phyloP scores from a whole-genome alignment of 2,888 invertebrate genomes.

The Mythimna ferrago region DNA sequence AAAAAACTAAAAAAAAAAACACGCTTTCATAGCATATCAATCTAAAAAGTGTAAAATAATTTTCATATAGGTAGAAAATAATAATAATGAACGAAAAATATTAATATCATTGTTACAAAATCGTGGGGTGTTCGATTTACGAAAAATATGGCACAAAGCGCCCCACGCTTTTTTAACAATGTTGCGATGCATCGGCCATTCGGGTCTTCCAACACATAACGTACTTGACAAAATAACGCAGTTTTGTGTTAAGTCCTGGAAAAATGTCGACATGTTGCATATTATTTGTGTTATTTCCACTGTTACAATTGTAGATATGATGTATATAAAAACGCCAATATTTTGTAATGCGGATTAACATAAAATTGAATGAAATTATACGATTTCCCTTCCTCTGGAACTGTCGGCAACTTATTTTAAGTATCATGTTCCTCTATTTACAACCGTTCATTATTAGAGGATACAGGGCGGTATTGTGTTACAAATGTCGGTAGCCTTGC shows the following conservation, averaged over 20 bases:
- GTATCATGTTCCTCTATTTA: conserved; percentile 50
- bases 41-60: too few relatives aligned
- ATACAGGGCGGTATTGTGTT: conserved; percentile 50
- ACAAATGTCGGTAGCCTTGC: conserved; percentile 36
- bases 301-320: conserved; percentile 13
- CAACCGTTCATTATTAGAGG: conserved; percentile 39
- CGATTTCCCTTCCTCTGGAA: conserved; percentile 54
- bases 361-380: conserved; percentile 36
- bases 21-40: too few relatives aligned
- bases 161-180: too few relatives aligned
- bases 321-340: conserved; percentile 2
- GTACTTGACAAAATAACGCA: too few relatives aligned
- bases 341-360: conserved; percentile 38
- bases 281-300: conserved; percentile 12
- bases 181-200: neutral
- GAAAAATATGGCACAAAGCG: too few relatives aligned
- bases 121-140: too few relatives aligned
- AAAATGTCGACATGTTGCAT: neutral
- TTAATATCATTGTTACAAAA: too few relatives aligned
- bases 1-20: too few relatives aligned
- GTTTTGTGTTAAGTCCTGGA: too few relatives aligned
- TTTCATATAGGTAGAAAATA: too few relatives aligned
- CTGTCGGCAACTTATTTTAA: conserved; percentile 32
- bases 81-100: too few relatives aligned
- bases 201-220: neutral